These are phyloP conservation scores for Drosophila longiperda DNA, from an alignment of 2,888 invertebrate genomes.

Conservation along the genomic window DNA sequence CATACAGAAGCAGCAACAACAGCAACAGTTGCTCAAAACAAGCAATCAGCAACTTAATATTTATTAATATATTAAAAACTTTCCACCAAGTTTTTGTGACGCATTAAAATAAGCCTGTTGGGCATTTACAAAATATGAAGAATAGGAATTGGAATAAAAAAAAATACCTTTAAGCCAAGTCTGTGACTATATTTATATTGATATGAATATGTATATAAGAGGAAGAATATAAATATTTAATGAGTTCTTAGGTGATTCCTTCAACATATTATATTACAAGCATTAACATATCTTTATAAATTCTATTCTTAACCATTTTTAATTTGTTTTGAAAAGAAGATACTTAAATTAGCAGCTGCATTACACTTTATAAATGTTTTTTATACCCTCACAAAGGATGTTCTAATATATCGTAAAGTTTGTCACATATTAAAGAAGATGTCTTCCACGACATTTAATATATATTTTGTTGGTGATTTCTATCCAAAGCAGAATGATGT, in stretches of 20 bases:
- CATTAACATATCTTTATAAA: background rate
- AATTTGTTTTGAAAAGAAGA: background rate
- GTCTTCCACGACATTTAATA: background rate
- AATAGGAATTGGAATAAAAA: background rate
- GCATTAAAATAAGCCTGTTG: constrained; percentile 14
- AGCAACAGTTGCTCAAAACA: constrained; percentile 50
- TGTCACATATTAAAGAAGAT: background rate
- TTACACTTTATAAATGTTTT: background rate
- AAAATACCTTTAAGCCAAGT: background rate
- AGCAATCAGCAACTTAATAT: constrained; percentile 17
- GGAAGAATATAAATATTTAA: background rate
- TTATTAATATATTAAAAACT: constrained; percentile 5
- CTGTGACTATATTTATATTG: background rate
- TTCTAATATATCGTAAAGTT: background rate
- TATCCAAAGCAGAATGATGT: no score
- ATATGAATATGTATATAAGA: no score
- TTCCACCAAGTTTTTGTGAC: constrained; percentile 28
- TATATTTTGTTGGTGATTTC: background rate
- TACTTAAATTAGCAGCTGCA: background rate
- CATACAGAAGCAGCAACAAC: constrained; percentile 16
- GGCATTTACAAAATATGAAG: background rate
- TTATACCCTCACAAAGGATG: background rate
- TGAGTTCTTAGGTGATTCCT: background rate
- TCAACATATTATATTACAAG: background rate
- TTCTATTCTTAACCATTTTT: background rate